A percentile compares a stretch with the other conserved stretches of the same genome.
Evolutionary conservation across 2,888 invertebrate species (phyloP).

Genomic region (Gisinianus flammeolus): DNA sequence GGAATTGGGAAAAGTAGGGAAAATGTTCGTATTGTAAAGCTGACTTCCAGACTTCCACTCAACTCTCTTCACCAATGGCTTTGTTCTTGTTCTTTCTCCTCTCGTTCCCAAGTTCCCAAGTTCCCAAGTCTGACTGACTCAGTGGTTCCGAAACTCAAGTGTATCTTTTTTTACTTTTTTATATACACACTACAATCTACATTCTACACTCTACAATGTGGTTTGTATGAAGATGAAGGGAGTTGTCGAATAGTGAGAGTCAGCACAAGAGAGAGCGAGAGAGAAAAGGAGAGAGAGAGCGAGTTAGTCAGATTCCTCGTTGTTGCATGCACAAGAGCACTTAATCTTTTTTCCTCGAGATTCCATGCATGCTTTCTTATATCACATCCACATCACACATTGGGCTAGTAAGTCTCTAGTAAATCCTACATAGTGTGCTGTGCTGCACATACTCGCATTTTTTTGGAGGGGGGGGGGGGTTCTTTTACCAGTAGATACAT

Average conservation of each 20-base stretch:
- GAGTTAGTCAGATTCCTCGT: slow-evolving; percentile 24
- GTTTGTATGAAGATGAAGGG: slow-evolving; percentile 17
- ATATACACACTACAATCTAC: background rate
- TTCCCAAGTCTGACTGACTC: background rate
- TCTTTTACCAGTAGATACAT: no score
- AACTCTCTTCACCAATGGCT: no score
- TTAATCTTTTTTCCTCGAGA: slow-evolving; percentile 41
- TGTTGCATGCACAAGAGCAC: slow-evolving; percentile 43
- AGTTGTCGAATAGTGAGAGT: slow-evolving; percentile 17
- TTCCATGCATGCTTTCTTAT: slow-evolving; percentile 32
- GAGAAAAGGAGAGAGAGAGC: no score
- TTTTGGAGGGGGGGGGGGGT: no score
- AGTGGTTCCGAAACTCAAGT: background rate
- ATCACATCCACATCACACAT: background rate
- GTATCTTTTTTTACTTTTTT: background rate
- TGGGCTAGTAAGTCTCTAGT: background rate
- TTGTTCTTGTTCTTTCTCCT: no score
- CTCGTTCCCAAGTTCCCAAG: background rate
- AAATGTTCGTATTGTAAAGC: no score
- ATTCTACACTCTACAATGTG: no score
- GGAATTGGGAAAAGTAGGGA: no score
- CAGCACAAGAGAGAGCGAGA: no score
- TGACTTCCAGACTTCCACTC: no score
- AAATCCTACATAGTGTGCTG: no score
- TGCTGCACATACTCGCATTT: no score